phyloP scores from a whole-genome alignment of 30 jellyfish, hydroid and myxozoan species.

The Clytia hemisphaerica region DNA sequence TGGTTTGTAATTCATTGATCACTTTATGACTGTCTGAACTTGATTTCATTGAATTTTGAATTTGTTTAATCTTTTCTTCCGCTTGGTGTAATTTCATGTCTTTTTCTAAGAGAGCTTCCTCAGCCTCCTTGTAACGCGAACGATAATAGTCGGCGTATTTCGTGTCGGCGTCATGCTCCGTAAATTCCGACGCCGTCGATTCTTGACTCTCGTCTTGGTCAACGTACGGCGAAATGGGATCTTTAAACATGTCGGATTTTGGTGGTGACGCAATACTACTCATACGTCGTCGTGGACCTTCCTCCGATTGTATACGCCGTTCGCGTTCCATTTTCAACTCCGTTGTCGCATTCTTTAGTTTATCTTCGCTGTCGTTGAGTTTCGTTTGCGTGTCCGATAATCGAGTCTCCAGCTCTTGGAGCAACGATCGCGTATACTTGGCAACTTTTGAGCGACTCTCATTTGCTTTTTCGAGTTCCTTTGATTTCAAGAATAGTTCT shows the following conservation, averaged over 20 bases:
- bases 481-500: conserved; percentile 78
- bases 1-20: conserved; percentile 73
- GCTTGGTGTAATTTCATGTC: conserved; percentile 68
- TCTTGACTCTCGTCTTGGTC: conserved; percentile 30
- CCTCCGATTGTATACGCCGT: conserved; percentile 63
- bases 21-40: conserved; percentile 69
- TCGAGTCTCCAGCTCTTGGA: conserved; percentile 94
- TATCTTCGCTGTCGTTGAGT: conserved; percentile 59
- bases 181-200: conserved; percentile 6
- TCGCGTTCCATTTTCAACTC: conserved; percentile 82
- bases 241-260: not conserved
- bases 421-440: conserved; percentile 80
- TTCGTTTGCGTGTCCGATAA: conserved; percentile 72
- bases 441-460: conserved; percentile 99
- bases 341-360: conserved; percentile 42
- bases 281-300: conserved; percentile 44
- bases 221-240: conserved; percentile 7
- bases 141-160: conserved; percentile 85
- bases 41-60: conserved; percentile 53
- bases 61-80: conserved; percentile 55
- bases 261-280: conserved; percentile 59
- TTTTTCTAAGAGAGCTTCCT: conserved; percentile 75
- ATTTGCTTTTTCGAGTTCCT: conserved; percentile 95
- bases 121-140: conserved; percentile 86
- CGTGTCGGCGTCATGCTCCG: conserved; percentile 53